A percentile compares a stretch with the other conserved stretches of the same genome.
Conservation (phyloP, 2,888 invertebrate species). For the Cylloceria caligata region DNA sequence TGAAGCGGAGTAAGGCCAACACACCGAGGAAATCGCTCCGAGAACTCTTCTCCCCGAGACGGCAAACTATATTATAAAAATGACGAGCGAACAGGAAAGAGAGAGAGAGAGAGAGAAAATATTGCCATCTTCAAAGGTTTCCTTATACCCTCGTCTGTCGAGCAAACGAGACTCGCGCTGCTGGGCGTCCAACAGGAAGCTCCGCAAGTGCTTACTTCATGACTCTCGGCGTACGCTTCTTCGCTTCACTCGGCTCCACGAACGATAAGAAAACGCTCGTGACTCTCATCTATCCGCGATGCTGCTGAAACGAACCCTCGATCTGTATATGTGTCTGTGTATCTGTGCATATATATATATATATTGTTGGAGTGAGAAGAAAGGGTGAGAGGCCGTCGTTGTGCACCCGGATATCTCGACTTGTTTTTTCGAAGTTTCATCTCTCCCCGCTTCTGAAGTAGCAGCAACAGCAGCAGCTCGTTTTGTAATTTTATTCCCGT, state of each 20-base stretch:
- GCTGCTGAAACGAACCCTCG: slow-evolving; percentile 51
- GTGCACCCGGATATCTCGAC: slow-evolving; percentile 60
- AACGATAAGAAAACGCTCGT: slow-evolving; percentile 61
- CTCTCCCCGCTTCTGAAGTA: slow-evolving; percentile 11
- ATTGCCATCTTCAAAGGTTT: slow-evolving; percentile 68
- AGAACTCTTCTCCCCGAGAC: slow-evolving; percentile 59
- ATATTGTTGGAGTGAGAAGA: slow-evolving; percentile 22
- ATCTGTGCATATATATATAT: slow-evolving; percentile 1
- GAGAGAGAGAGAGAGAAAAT: slow-evolving; percentile 61
- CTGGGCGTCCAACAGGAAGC: slow-evolving; percentile 54
- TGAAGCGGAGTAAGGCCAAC: slow-evolving; percentile 8
- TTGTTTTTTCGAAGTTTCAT: slow-evolving; percentile 63
- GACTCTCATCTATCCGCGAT: slow-evolving; percentile 55
- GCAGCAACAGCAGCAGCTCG: slow-evolving; percentile 58
- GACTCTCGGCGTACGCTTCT: slow-evolving; percentile 57
- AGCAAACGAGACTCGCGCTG: slow-evolving; percentile 40
- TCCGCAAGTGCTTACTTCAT: slow-evolving; percentile 63
- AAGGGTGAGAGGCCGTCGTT: slow-evolving; percentile 24
- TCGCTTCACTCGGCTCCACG: slow-evolving; percentile 39
- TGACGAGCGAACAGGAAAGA: slow-evolving; percentile 47
- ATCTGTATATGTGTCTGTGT: slow-evolving; percentile 8
- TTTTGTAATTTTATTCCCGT: slow-evolving; percentile 77
- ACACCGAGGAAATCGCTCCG: slow-evolving; percentile 54
- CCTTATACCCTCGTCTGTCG: slow-evolving; percentile 41
- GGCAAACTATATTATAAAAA: slow-evolving; percentile 66